These are phyloP conservation scores for Chromobotia macracanthus DNA, from an alignment of 2,797 vertebrate genomes.

Conservation along the genomic window DNA sequence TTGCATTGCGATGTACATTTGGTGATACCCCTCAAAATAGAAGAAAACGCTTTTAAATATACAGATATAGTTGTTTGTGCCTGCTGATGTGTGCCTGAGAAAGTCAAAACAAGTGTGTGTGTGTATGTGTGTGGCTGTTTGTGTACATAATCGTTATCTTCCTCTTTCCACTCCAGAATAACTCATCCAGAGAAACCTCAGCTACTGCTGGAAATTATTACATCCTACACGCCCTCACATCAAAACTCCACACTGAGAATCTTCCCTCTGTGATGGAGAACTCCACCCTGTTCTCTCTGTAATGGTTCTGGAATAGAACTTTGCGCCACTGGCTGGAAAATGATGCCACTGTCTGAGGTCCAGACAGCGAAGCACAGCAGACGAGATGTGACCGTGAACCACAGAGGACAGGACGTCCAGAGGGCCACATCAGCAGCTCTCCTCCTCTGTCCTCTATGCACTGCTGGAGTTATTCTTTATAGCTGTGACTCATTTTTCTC, in stretches of 20 bases:
- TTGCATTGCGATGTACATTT: neutral
- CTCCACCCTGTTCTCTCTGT: slow-evolving; percentile 48
- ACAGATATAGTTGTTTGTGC: too few species aligned
- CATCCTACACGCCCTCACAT: slow-evolving; percentile 46
- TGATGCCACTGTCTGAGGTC: slow-evolving; percentile 48
- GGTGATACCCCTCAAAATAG: too few species aligned
- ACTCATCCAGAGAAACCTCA: slow-evolving; percentile 60
- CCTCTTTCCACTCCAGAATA: slow-evolving; percentile 54
- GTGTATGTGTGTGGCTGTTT: slow-evolving; percentile 49
- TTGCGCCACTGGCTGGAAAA: slow-evolving; percentile 61
- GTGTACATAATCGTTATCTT: slow-evolving; percentile 54
- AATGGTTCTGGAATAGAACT: slow-evolving; percentile 63
- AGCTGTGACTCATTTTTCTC: slow-evolving; percentile 46
- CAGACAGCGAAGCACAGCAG: slow-evolving; percentile 48
- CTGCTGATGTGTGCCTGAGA: slow-evolving; percentile 29
- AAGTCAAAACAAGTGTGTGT: slow-evolving; percentile 18
- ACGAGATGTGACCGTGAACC: slow-evolving; percentile 36
- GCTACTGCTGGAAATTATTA: slow-evolving; percentile 59
- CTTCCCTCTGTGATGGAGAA: slow-evolving; percentile 49
- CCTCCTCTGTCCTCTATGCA: neutral
- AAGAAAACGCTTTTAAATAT: too few species aligned
- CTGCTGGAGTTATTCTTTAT: slow-evolving; percentile 9
- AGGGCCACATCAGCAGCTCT: slow-evolving; percentile 55
- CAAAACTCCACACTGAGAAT: slow-evolving; percentile 46
- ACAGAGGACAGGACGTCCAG: slow-evolving; percentile 40